Base-by-base conservation (phyloP, 1,140 invertebrate genomes). In the Drosophila burlai region DNA sequence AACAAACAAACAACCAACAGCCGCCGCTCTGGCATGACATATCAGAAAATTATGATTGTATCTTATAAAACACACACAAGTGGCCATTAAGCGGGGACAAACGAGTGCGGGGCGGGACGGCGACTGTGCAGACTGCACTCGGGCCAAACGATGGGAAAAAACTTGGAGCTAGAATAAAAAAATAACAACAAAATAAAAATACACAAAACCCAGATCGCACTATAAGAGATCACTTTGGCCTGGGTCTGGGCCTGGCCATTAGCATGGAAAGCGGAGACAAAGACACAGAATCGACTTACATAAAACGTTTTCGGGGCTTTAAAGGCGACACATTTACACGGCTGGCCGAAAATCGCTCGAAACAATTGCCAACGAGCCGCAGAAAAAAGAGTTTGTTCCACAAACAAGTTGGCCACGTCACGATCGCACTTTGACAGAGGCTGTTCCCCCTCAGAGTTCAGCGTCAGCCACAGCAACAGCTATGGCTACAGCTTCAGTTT, bases 251-350 rank as follows among this genome's bases (percentile, higher is more conserved):
- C 68, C 82, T 59, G 71, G 57, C 62, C 62, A 74, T 59, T 60
- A 80, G 69, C 67, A 68, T 72, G 74, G 57, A 54, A 62, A 85
- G 71, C 68, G 38, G 38, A 73, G 54, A 73, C 72, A 75, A 77
- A 77, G 63, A 68, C 54, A 80, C 79, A 85, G 86, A 89, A 85
- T 85, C 86, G 85, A 81, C 85, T 89, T 89, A 90, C 82, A 89
- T 90, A 85, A 89, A 90, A 82, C 89, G 54, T 40, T 57, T 57
- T 57, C 15, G 54, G 54, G 85, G 80, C 86, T 85, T 90, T 85
- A 90, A 82, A 90, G 87, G 85, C 85, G 85, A 90, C 86, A 85
- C 86, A 89, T 89, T 89, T 87, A 83, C 83, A 87, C 77, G 80
- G 73, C 63, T 55, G 54, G 73, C 68, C 81, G 84, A 84, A 83